Conservation (phyloP, 2,113 vertebrate species). For the Alligator mississippiensis region DNA sequence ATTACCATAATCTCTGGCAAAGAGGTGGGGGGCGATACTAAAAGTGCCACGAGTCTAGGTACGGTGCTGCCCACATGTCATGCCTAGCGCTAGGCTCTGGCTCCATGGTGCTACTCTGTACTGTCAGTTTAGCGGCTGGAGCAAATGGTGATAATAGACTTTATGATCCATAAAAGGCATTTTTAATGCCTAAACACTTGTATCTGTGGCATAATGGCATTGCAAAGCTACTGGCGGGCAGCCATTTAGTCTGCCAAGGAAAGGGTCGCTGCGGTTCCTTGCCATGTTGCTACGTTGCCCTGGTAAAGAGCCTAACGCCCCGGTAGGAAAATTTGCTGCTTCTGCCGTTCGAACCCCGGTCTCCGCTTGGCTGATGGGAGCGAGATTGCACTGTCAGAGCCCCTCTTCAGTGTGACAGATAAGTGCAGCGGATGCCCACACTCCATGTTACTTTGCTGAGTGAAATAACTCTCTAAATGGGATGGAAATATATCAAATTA, state of each 20-base stretch:
- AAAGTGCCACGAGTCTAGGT: no score
- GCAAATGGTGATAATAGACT: not conserved
- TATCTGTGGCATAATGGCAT: not conserved
- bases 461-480: not conserved
- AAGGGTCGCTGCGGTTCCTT: not conserved
- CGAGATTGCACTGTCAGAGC: accelerated
- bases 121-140: not conserved
- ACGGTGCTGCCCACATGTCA: not conserved
- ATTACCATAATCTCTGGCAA: no score
- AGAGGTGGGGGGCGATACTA: no score
- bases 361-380: accelerated
- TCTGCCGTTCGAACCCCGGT: accelerated
- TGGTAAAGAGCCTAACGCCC: accelerated
- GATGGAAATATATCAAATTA: not conserved
- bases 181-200: constrained; percentile 3
- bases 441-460: not conserved
- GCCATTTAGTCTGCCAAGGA: not conserved
- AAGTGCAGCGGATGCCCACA: accelerated
- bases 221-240: not conserved
- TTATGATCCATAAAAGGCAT: constrained; percentile 30
- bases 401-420: accelerated
- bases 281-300: not conserved
- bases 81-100: not conserved
- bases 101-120: accelerated
- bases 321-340: accelerated